Conservation (phyloP, 2,113 vertebrate species). For the Tetrao urogallus region DNA sequence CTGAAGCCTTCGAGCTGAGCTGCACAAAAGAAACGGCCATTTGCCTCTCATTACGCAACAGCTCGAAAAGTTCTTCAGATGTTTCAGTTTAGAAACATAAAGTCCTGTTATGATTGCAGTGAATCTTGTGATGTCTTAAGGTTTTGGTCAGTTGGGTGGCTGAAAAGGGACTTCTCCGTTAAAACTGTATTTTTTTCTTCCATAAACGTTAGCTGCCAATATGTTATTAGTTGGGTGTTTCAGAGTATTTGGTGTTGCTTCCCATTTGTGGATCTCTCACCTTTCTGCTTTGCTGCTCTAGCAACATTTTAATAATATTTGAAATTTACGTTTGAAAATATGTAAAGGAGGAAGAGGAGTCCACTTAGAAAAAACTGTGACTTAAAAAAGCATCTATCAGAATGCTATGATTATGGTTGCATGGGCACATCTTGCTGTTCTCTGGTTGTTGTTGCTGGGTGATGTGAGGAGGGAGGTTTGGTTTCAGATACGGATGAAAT, state of each 20-base stretch:
- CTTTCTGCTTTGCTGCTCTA: not conserved
- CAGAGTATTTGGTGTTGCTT: not conserved
- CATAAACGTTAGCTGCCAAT: not conserved
- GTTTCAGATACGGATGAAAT: not conserved
- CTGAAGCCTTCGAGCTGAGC: not conserved
- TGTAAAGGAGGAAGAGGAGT: not conserved
- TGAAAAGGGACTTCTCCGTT: not conserved
- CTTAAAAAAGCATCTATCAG: not conserved
- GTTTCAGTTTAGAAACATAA: not conserved
- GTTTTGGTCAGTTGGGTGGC: not conserved
- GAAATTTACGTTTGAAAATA: accelerated
- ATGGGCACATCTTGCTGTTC: accelerated
- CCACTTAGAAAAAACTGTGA: not conserved
- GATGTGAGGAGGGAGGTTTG: not conserved
- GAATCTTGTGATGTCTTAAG: not conserved
- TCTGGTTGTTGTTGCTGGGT: accelerated
- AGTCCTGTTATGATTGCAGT: not conserved
- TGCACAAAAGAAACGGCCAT: not conserved
- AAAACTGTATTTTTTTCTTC: not conserved
- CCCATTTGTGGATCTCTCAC: not conserved
- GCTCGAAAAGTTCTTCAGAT: not conserved
- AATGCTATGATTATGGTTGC: accelerated
- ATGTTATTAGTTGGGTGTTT: not conserved
- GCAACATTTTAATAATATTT: not conserved
- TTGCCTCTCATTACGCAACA: too few species aligned